These are phyloP conservation scores for Calyptomena viridis DNA, from an alignment of 2,113 vertebrate species.

Conservation along the genomic window DNA sequence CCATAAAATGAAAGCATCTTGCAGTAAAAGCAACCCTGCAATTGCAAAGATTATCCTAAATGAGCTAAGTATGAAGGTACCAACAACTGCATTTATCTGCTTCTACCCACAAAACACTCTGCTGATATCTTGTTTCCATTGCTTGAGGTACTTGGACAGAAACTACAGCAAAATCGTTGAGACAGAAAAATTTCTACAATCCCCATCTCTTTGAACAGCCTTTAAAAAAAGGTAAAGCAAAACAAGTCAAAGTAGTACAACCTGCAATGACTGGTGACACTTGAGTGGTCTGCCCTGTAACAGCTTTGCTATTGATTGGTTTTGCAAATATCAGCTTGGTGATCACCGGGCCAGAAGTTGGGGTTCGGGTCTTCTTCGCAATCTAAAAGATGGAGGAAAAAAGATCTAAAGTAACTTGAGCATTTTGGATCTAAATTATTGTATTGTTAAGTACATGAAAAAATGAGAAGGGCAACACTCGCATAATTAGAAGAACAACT, in stretches of 20 bases:
- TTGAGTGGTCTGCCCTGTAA: slow-evolving; percentile 86
- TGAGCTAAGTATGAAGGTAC: background rate
- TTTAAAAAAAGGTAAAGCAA: background rate
- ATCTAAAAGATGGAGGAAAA: slow-evolving; percentile 81
- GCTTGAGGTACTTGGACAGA: background rate
- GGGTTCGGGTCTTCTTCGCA: slow-evolving; percentile 90
- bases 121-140: background rate
- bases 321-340: slow-evolving; percentile 97
- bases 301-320: slow-evolving; percentile 93
- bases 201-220: background rate
- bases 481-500: background rate
- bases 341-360: slow-evolving; percentile 90
- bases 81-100: background rate
- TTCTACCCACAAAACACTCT: background rate
- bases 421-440: background rate
- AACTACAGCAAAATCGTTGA: background rate
- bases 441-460: background rate
- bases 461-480: background rate
- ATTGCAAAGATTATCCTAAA: background rate
- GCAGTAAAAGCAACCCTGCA: background rate
- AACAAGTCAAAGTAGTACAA: slow-evolving; percentile 73
- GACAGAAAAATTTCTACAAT: background rate
- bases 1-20: background rate
- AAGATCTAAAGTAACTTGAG: slow-evolving; percentile 19
- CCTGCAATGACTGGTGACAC: slow-evolving; percentile 88